A percentile compares a stretch with the other conserved stretches of the same genome.
These are phyloP conservation scores for Morphnarchus princeps DNA, from an alignment of 2,113 vertebrate genomes.

Conservation along the genomic window DNA sequence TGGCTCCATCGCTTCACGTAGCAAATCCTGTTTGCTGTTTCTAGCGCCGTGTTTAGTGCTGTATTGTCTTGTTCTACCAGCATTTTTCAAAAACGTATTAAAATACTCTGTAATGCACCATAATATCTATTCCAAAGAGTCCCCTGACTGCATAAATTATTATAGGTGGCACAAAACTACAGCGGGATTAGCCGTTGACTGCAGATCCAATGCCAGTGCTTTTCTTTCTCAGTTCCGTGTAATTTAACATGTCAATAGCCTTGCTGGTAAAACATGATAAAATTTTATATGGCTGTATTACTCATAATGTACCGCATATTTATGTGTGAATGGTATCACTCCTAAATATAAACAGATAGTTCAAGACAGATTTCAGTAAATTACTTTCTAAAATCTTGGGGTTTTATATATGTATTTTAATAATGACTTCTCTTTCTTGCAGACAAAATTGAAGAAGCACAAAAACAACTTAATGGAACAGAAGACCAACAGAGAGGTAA, in stretches of 20 bases:
- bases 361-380: not conserved
- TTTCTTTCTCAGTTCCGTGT: not conserved
- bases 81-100: not conserved
- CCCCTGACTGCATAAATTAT: not conserved
- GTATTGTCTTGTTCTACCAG: not conserved
- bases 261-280: constrained; percentile 16
- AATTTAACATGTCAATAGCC: constrained; percentile 29
- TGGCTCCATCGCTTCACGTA: not conserved
- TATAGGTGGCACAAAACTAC: not conserved
- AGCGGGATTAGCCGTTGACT: constrained; percentile 7
- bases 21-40: constrained; percentile 4
- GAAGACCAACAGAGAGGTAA: constrained; percentile 91
- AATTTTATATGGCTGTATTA: constrained; percentile 1
- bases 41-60: not conserved
- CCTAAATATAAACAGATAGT: not conserved
- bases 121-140: constrained; percentile 6
- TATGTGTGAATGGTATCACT: not conserved
- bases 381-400: not conserved
- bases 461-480: constrained; percentile 94
- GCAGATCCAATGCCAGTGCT: not conserved
- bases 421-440: constrained; percentile 51
- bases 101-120: not conserved
- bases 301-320: constrained; percentile 8
- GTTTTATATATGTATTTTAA: not conserved
- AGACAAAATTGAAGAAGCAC: constrained; percentile 99